These are phyloP conservation scores for Sphyrna mokarran DNA, from an alignment of 2,113 vertebrate genomes.

Conservation along the genomic window DNA sequence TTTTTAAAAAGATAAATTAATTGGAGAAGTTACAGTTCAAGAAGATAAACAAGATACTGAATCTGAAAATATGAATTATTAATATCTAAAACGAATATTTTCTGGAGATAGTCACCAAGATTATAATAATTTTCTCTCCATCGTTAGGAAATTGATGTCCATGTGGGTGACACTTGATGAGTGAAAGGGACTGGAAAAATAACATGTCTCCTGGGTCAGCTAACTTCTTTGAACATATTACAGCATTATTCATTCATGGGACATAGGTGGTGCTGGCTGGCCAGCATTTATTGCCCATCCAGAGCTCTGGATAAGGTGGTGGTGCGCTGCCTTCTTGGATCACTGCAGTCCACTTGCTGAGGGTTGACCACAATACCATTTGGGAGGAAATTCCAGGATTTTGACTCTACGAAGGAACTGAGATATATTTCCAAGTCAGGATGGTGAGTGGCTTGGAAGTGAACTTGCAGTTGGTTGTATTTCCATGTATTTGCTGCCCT, in stretches of 20 bases:
- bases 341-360: no score
- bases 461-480: no score
- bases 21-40: not conserved
- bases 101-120: not conserved
- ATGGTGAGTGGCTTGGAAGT: not conserved
- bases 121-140: not conserved
- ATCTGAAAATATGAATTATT: slow-evolving; percentile 18
- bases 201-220: not conserved
- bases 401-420: no score
- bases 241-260: not conserved
- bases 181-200: not conserved
- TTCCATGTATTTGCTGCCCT: no score
- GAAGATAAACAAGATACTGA: not conserved
- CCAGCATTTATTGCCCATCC: no score
- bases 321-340: no score
- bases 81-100: not conserved
- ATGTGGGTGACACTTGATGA: not conserved
- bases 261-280: no score
- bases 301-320: no score
- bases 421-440: not conserved
- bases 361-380: no score
- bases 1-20: not conserved
- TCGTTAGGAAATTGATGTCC: not conserved
- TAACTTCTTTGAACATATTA: not conserved
- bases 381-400: no score